Conservation (phyloP, 2,113 vertebrate species). For the Scolopax mira region DNA sequence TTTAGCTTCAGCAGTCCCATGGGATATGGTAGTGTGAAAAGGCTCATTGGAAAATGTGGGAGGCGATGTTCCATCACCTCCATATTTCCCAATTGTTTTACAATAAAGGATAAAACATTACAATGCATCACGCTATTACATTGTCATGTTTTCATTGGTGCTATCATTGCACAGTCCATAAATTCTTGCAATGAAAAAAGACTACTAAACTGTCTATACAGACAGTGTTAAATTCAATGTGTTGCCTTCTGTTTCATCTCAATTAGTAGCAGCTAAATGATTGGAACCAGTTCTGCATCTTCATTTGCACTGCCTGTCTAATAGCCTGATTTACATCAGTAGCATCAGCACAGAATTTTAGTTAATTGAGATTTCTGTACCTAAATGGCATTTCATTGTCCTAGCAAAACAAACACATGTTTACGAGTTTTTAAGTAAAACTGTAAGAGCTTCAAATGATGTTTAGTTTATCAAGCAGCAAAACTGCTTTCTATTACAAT, state of each 20-base stretch:
- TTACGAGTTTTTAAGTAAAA: conserved; percentile 52
- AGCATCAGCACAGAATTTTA: conserved; percentile 34
- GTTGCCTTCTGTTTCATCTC: conserved; percentile 23
- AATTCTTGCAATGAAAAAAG: conserved; percentile 47
- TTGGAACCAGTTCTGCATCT: conserved; percentile 42
- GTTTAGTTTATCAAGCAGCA: neutral
- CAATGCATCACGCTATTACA: neutral
- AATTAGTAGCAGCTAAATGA: conserved; percentile 51
- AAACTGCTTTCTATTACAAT: neutral
- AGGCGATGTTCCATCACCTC: conserved; percentile 21
- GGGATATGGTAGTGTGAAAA: neutral
- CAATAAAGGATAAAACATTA: conserved; percentile 21
- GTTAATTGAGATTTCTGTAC: conserved; percentile 51
- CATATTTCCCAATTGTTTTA: conserved; percentile 17
- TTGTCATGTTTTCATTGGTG: conserved; percentile 49
- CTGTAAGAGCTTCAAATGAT: neutral
- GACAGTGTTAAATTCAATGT: conserved; percentile 11
- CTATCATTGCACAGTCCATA: conserved; percentile 49
- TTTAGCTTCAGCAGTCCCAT: neutral
- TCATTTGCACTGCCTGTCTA: conserved; percentile 33
- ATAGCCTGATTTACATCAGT: conserved; percentile 55
- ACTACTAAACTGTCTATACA: neutral
- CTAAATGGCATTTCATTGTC: conserved; percentile 38
- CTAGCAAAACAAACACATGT: conserved; percentile 37
- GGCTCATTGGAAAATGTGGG: neutral